Evolutionary conservation across 2,888 invertebrate species (phyloP).

Genomic region (Camptogramma bilineatum): DNA sequence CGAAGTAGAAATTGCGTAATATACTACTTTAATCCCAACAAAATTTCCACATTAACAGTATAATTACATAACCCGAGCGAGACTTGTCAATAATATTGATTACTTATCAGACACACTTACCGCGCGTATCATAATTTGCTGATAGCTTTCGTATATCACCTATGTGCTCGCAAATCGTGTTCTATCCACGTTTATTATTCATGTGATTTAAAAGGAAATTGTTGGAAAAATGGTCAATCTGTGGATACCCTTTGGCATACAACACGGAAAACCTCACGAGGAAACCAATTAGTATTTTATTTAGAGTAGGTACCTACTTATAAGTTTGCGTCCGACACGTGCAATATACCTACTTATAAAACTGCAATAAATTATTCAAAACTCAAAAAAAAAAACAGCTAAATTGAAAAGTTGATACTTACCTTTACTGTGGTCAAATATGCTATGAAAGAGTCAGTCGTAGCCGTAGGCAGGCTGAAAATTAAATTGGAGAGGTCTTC

Average conservation of each 20-base stretch:
- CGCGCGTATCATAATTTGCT: constrained; percentile 34
- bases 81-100: constrained; percentile 36
- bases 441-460: no score
- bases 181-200: constrained; percentile 8
- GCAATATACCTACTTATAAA: no score
- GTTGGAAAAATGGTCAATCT: neutral
- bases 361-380: no score
- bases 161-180: constrained; percentile 27
- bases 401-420: no score
- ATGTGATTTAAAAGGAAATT: neutral
- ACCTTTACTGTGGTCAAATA: no score
- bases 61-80: constrained; percentile 27
- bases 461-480: no score
- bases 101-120: constrained; percentile 33
- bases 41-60: neutral
- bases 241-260: neutral
- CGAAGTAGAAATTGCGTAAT: neutral
- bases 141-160: constrained; percentile 37
- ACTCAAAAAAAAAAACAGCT: no score
- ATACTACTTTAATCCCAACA: neutral
- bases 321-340: neutral
- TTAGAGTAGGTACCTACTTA: neutral
- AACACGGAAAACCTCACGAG: neutral
- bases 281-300: neutral
- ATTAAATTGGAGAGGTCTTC: no score